A percentile compares a stretch with the other conserved stretches of the same genome.
These are phyloP conservation scores for Osmerus eperlanus DNA, from an alignment of 2,113 vertebrate species.

Conservation along the genomic window DNA sequence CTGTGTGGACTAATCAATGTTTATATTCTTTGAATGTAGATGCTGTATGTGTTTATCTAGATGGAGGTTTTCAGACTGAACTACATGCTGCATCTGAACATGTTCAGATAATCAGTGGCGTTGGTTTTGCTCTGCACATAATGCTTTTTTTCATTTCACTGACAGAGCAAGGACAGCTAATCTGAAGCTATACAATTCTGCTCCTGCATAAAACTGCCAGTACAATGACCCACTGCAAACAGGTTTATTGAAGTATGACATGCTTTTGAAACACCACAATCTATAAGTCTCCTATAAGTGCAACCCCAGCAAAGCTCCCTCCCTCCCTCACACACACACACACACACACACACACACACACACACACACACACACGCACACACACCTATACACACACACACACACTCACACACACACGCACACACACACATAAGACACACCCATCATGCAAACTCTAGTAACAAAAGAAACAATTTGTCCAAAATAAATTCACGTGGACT, in stretches of 20 bases:
- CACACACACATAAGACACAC: no score
- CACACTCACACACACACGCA: no score
- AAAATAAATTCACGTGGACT: neutral
- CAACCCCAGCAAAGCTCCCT: neutral
- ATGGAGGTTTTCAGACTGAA: neutral
- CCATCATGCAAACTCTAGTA: no score
- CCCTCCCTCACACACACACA: no score
- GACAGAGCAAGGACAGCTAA: no score
- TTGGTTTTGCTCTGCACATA: neutral
- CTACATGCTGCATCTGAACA: neutral
- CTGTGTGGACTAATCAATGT: neutral
- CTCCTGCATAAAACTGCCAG: no score
- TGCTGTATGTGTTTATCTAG: slow-evolving; percentile 1
- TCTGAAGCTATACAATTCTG: no score
- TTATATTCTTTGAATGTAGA: neutral
- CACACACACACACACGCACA: no score
- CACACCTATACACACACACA: no score
- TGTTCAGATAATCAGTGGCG: neutral
- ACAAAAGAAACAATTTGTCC: neutral
- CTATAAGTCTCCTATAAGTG: neutral
- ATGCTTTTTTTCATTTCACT: no score
- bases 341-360: no score
- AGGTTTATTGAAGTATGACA: neutral
- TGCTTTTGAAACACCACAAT: neutral
- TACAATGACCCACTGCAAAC: no score